Evolutionary conservation across 2,113 vertebrate species (phyloP).

Genomic region (Crotalus tigris): DNA sequence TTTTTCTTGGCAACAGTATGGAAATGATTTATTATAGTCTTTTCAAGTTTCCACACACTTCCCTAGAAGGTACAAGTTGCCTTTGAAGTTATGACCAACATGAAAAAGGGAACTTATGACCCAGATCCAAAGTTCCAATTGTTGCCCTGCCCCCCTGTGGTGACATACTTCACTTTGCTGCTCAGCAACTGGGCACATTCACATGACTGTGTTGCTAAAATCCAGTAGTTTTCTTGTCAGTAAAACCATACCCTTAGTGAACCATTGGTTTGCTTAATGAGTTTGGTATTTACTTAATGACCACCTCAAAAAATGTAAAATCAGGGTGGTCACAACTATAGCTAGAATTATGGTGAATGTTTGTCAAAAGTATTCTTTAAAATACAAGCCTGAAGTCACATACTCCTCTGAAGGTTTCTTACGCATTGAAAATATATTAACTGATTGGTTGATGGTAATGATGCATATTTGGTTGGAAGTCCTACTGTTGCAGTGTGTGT

Average conservation of each 20-base stretch:
- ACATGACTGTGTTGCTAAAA: neutral
- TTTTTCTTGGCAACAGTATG: neutral
- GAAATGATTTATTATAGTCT: neutral
- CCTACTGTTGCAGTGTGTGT: no score
- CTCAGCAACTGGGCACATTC: neutral
- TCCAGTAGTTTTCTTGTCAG: neutral
- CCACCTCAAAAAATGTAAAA: neutral
- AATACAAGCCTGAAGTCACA: neutral
- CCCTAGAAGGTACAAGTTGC: neutral
- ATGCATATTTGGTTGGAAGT: neutral
- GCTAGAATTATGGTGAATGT: neutral
- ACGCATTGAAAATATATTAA: neutral
- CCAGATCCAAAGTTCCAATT: neutral
- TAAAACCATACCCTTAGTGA: neutral
- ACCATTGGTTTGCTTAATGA: neutral
- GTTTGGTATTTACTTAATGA: neutral
- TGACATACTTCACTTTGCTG: neutral
- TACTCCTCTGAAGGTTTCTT: neutral
- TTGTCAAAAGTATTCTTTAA: neutral
- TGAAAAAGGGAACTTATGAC: neutral
- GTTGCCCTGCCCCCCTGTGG: neutral
- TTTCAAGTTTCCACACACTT: neutral
- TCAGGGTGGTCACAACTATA: neutral
- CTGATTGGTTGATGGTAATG: neutral
- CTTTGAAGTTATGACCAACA: neutral